Evolutionary conservation across 2,888 invertebrate species (phyloP), one percentile per base, ranked within the genome.

Genomic region (Cephus runcator): DNA sequence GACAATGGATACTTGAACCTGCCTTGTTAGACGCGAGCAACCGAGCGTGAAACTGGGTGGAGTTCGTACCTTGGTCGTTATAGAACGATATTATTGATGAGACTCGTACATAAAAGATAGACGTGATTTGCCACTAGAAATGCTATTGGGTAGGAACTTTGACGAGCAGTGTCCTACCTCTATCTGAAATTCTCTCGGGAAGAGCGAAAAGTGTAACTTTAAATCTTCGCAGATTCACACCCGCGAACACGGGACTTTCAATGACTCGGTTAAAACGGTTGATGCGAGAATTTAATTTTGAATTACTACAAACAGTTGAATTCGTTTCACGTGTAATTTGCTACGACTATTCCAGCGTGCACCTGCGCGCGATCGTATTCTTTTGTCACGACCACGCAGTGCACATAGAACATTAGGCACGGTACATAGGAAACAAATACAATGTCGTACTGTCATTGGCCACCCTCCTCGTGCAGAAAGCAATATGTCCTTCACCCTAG

Each of bases 401-500:
- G 30, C 11, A 74, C 34, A 74, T 85, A 82, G 82, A 83, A 87
- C 85, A 85, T 87, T 85, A 81, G 83, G 80, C 84, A 81, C 81
- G 81, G 80, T 80, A 82, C 83, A 85, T 83, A 83, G 84, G 86
- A 88, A 90, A 88, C 88, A 89, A 90, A 90, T 89, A 89, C 83
- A 81, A 56, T 56, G 56, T 56, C 56, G 56, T 56, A 56, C 56
- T 81, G 84, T 83, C 80, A 84, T 75, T 77, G 77, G 36, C 34
- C 77, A 78, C 77, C 81, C 83, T 81, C 76, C 69, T 79, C 31
- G 12, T 71, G 31, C 71, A 4, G 31, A 71, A 71, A 79, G 76
- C 77, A 73, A 76, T 73, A 78, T 81, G 81, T 81, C 81, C 82
- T 79, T 85, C 80, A 83, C 84, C 86, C 83, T 80, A 82, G 84